Conservation (phyloP, 2,888 invertebrate genomes). For the Gymnosoma rotundatum region DNA sequence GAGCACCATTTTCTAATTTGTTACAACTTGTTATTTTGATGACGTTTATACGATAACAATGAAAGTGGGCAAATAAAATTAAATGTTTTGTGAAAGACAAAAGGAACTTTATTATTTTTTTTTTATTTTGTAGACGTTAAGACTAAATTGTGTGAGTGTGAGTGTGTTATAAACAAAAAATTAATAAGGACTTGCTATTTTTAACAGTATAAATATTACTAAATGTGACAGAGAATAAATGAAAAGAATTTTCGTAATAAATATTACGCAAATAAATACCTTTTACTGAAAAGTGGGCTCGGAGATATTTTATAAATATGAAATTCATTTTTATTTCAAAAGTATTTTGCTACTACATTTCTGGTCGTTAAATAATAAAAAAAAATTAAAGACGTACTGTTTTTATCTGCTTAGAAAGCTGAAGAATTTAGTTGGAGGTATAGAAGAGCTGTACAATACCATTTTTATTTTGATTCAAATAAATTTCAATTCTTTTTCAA, state of each 20-base stretch:
- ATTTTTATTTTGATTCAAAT: no score
- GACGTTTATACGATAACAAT: constrained; percentile 12
- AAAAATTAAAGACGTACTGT: no score
- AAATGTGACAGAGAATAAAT: constrained; percentile 27
- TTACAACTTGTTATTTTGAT: constrained; percentile 43
- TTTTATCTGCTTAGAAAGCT: no score
- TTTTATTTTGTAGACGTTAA: background rate
- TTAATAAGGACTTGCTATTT: constrained; percentile 3
- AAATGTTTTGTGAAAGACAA: constrained; percentile 9
- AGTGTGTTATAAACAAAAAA: background rate
- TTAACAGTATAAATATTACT: constrained; percentile 28
- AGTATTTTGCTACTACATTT: no score
- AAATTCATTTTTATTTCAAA: no score
- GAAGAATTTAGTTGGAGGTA: no score
- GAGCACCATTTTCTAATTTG: constrained; percentile 32
- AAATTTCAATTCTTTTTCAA: no score
- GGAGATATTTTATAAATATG: background rate
- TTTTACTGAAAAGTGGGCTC: no score
- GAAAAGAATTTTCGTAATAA: constrained; percentile 13
- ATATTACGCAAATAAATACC: constrained; percentile 4
- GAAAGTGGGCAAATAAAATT: constrained; percentile 25
- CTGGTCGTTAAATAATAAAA: no score
- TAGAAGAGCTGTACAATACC: no score
- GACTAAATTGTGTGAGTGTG: background rate
- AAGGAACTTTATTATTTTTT: background rate